Base-by-base conservation (phyloP, 2,113 vertebrate species). In the Coptodon rendalli region DNA sequence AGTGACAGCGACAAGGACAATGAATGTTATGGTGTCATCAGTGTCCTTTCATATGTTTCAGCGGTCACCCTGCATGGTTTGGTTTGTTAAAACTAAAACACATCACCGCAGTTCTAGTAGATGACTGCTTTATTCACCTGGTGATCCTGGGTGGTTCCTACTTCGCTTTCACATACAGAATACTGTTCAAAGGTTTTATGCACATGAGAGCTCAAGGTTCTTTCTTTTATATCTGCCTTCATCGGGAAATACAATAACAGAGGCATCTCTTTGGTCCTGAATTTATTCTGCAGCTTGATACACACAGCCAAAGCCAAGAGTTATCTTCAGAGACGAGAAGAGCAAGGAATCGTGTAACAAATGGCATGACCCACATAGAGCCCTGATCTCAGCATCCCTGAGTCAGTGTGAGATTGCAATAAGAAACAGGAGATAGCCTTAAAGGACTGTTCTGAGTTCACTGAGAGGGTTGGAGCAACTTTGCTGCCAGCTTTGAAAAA, bases 11-110 rank as follows among this genome's bases (percentile, higher is more conserved):
- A 43, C 56, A 50, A 83, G 86, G 57, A 87, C 63, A 82, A n/a
- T 89, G 80, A 86, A 86, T 36, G 59, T 81, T 83, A 80, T 84
- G 57, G 84, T 89, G 88, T 87, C 90, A 88, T 85, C 84, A 59
- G 78, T 54, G 61, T 63, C 14, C 14, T n/a, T 83, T 90, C 87
- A 84, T 80, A 57, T 85, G 80, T n/a, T 82, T 87, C 31, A 83
- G 6, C 22, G 38, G 88, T 71, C 43, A 16, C 57, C 56, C 53
- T 34, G 34, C 57, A 13, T 22, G 24, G 52, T 78, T 84, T 78
- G 71, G 71, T 61, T 79, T 48, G 38, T 63, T 61, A 17, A 17
- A 66, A 83, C n/a, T 66, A 52, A 66, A 52, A 66, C 7, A 6
- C 24, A 52, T n/a, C 27, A 31, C 2, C 73, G 4, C 27, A 78